These are phyloP conservation scores for Halcyon chelicuti DNA, from an alignment of 2,797 vertebrate genomes.

Conservation along the genomic window DNA sequence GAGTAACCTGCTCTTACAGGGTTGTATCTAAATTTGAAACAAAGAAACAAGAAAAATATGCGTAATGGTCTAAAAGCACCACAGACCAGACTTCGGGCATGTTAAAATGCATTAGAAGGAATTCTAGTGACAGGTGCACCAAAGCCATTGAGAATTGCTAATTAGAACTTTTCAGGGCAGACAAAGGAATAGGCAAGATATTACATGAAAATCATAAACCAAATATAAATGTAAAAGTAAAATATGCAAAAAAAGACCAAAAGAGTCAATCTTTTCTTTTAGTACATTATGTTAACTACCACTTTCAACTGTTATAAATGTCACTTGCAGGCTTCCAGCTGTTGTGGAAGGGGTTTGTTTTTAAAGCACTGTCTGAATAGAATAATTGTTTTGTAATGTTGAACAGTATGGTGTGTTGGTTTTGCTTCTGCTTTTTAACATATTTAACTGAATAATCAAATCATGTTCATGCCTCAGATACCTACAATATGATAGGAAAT, in stretches of 20 bases:
- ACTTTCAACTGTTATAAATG: slow-evolving; percentile 48
- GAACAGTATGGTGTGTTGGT: neutral
- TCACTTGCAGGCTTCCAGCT: slow-evolving; percentile 61
- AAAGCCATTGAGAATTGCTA: slow-evolving; percentile 4
- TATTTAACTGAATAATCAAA: slow-evolving; percentile 62
- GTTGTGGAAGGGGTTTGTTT: slow-evolving; percentile 64
- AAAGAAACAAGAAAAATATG: neutral
- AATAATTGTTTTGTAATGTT: slow-evolving; percentile 64
- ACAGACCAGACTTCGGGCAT: neutral
- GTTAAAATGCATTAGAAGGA: neutral
- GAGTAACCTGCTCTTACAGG: neutral
- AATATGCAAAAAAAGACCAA: neutral
- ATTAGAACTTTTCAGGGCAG: slow-evolving; percentile 26
- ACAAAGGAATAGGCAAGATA: slow-evolving; percentile 1
- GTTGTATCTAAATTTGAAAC: neutral
- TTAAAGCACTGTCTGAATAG: slow-evolving; percentile 53
- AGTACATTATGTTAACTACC: slow-evolving; percentile 39
- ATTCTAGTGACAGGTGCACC: neutral
- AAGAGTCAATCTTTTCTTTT: slow-evolving; percentile 33
- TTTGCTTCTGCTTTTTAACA: slow-evolving; percentile 22
- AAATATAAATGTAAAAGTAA: slow-evolving; percentile 26
- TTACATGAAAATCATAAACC: slow-evolving; percentile 5
- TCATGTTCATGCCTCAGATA: neutral
- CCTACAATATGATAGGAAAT: neutral
- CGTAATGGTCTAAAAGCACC: neutral